phyloP scores from a whole-genome alignment of 2,888 invertebrate genomes.

The Ectemnius lituratus region DNA sequence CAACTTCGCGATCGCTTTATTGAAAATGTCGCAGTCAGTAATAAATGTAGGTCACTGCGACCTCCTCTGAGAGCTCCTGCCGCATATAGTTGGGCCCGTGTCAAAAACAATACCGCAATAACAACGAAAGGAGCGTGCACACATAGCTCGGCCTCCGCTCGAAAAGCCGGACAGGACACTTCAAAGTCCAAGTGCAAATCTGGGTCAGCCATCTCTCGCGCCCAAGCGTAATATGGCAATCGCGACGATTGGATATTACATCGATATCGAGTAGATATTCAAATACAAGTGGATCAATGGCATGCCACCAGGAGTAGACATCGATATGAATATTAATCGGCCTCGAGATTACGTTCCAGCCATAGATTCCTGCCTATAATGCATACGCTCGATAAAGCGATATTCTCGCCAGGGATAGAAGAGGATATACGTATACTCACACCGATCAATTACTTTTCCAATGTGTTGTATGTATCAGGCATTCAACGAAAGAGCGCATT shows the following conservation, averaged over 20 bases:
- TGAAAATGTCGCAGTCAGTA: neutral
- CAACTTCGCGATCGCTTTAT: no score
- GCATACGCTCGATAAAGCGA: constrained; percentile 1
- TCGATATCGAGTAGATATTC: constrained; percentile 17
- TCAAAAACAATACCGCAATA: constrained; percentile 6
- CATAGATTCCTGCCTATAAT: neutral
- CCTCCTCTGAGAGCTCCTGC: neutral
- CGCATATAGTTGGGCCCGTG: neutral
- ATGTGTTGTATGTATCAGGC: no score
- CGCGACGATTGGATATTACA: constrained; percentile 10
- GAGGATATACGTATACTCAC: no score
- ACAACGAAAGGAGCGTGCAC: neutral
- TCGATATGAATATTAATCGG: constrained; percentile 9
- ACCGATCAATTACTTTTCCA: no score
- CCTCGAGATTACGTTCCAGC: constrained; percentile 1
- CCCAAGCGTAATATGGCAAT: neutral
- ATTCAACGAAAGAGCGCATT: no score
- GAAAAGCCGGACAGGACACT: neutral
- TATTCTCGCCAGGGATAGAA: neutral
- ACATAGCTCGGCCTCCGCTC: no score
- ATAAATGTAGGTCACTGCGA: neutral
- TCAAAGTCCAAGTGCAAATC: neutral
- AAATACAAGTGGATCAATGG: constrained; percentile 11
- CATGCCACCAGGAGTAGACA: constrained; percentile 2
- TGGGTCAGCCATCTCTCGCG: neutral